phyloP scores from a whole-genome alignment of 2,888 invertebrate genomes.

The Phortica okadai region DNA sequence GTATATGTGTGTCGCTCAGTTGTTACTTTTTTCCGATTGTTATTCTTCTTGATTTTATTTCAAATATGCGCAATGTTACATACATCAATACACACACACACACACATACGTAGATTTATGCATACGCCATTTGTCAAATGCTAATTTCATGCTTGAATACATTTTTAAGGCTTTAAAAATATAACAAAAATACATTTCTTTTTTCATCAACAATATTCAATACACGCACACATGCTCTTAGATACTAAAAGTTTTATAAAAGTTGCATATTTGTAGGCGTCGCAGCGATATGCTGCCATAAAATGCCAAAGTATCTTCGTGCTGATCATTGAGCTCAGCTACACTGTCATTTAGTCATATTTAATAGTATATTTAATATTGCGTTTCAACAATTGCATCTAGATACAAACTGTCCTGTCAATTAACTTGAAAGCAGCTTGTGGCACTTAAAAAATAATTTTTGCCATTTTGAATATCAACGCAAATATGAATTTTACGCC shows the following conservation, averaged over 20 bases:
- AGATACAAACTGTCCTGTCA: neutral
- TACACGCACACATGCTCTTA: neutral
- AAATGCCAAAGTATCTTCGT: too few relatives aligned
- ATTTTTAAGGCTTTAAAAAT: slow-evolving; percentile 25
- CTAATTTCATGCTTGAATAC: slow-evolving; percentile 57
- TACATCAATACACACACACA: slow-evolving; percentile 12
- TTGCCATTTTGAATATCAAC: slow-evolving; percentile 10
- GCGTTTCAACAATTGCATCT: neutral
- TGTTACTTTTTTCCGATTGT: neutral
- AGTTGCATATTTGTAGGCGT: neutral
- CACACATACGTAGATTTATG: slow-evolving; percentile 20
- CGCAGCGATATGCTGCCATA: too few relatives aligned
- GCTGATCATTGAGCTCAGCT: too few relatives aligned
- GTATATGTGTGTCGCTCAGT: neutral
- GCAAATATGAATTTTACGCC: neutral
- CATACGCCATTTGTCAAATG: slow-evolving; percentile 19
- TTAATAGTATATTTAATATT: too few relatives aligned
- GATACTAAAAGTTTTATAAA: neutral
- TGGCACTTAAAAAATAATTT: slow-evolving; percentile 1
- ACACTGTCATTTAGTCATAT: too few relatives aligned
- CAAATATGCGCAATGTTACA: slow-evolving; percentile 33
- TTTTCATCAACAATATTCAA: neutral
- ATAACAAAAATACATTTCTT: slow-evolving; percentile 12
- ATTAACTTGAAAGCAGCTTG: slow-evolving; percentile 16
- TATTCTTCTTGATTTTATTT: slow-evolving; percentile 12